Percentiles rank a stretch among this genome's conserved stretches.
These are phyloP conservation scores for Germaria angustata DNA, from an alignment of 2,888 invertebrate genomes.

Conservation along the genomic window DNA sequence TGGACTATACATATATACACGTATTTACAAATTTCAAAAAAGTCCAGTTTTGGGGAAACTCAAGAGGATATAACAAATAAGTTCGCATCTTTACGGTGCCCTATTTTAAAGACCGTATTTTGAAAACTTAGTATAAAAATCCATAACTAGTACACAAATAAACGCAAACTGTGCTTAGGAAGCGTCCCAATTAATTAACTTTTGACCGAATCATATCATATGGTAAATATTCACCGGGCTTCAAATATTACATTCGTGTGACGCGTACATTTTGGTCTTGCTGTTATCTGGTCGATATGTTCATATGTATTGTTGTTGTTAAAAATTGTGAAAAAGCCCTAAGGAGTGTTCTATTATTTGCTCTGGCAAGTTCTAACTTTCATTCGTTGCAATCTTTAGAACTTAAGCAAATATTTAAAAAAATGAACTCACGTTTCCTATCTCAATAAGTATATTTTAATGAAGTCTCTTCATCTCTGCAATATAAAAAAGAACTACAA, in stretches of 20 bases:
- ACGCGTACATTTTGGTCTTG: slow-evolving; percentile 43
- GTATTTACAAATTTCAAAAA: too few relatives aligned
- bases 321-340: not conserved
- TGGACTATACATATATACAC: too few relatives aligned
- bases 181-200: too few relatives aligned
- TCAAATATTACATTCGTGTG: slow-evolving; percentile 69
- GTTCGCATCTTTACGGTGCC: too few relatives aligned
- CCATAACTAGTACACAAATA: too few relatives aligned
- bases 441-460: slow-evolving; percentile 72
- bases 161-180: too few relatives aligned
- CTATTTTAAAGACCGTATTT: too few relatives aligned
- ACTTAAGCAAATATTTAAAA: slow-evolving; percentile 68
- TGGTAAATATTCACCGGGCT: slow-evolving; percentile 75
- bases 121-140: too few relatives aligned
- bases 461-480: slow-evolving; percentile 70
- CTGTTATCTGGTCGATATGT: not conserved
- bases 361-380: slow-evolving; percentile 3
- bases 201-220: too few relatives aligned
- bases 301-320: not conserved
- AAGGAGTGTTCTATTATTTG: not conserved
- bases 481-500: slow-evolving; percentile 73
- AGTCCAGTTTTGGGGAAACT: too few relatives aligned
- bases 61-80: too few relatives aligned
- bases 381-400: not conserved
- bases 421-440: slow-evolving; percentile 72